A percentile compares a stretch with the other conserved stretches of the same genome.
Conservation (phyloP, 1,140 invertebrate species). For the Caenorhabditis brenneri region DNA sequence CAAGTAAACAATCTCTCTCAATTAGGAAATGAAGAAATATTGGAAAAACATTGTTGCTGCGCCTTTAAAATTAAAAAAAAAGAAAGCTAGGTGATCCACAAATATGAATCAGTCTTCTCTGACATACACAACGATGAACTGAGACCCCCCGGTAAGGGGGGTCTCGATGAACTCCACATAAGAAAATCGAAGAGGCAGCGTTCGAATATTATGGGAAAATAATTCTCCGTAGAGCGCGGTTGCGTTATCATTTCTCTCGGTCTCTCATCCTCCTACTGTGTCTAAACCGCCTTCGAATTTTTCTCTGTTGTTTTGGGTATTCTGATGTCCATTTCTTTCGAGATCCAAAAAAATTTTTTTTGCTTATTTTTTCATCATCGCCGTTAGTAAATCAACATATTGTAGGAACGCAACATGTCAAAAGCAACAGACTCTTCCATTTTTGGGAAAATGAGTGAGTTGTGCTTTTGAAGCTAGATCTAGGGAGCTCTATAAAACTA, state of each 20-base stretch:
- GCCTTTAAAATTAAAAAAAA: too few relatives aligned
- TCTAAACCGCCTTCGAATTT: not conserved
- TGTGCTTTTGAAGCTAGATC: not conserved
- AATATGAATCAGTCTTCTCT: too few relatives aligned
- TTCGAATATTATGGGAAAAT: not conserved
- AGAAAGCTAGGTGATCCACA: too few relatives aligned
- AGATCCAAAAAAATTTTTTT: not conserved
- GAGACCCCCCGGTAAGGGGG: too few relatives aligned
- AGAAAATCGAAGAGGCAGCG: not conserved
- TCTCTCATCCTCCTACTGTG: not conserved
- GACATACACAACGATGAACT: too few relatives aligned
- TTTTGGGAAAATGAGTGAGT: conserved; percentile 24
- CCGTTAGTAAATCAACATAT: not conserved
- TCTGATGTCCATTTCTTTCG: not conserved
- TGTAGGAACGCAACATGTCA: not conserved
- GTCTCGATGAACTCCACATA: not conserved
- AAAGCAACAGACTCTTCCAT: not conserved
- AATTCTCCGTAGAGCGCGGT: not conserved
- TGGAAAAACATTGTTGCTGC: too few relatives aligned
- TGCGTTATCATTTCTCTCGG: not conserved
- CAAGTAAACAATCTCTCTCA: too few relatives aligned
- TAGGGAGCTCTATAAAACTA: not conserved
- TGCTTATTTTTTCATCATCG: not conserved
- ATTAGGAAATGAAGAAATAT: too few relatives aligned
- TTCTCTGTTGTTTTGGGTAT: not conserved